phyloP scores from a whole-genome alignment of 1,140 invertebrate species.

The Leptonema lineaticorne region DNA sequence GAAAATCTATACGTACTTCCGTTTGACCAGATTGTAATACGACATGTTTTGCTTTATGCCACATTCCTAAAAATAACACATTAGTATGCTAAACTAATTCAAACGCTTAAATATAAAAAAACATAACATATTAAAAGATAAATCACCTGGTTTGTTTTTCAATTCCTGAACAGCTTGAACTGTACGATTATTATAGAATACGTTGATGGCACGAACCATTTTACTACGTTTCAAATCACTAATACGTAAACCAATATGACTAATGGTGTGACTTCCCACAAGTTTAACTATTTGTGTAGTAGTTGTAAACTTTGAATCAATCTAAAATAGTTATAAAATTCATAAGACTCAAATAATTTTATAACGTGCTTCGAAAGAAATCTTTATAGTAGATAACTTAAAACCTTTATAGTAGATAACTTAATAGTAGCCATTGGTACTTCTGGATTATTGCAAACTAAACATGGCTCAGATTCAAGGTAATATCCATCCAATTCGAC shows the following conservation, averaged over 20 bases:
- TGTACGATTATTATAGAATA: slow-evolving; percentile 95
- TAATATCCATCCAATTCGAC: slow-evolving; percentile 96
- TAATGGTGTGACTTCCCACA: slow-evolving; percentile 91
- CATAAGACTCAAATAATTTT: no score
- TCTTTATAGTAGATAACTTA: slow-evolving; percentile 3
- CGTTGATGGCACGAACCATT: slow-evolving; percentile 95
- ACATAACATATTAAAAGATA: not conserved
- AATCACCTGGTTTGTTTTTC: slow-evolving; percentile 82
- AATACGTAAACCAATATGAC: slow-evolving; percentile 89
- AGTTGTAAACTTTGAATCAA: slow-evolving; percentile 96
- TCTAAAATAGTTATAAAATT: no score
- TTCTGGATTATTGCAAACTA: slow-evolving; percentile 97
- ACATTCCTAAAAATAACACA: slow-evolving; percentile 64
- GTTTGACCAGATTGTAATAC: slow-evolving; percentile 87
- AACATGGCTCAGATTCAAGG: slow-evolving; percentile 93
- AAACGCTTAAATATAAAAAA: not conserved
- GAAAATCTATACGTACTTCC: slow-evolving; percentile 93
- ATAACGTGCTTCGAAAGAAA: not conserved
- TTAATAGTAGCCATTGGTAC: slow-evolving; percentile 91
- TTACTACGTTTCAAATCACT: slow-evolving; percentile 94
- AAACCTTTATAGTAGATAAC: slow-evolving; percentile 85
- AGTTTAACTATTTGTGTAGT: slow-evolving; percentile 97
- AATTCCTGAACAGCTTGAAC: slow-evolving; percentile 96
- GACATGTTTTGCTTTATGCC: slow-evolving; percentile 95
- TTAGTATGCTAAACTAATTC: not conserved